Percentiles rank a stretch among this genome's conserved stretches.
phyloP scores from a whole-genome alignment of 2,113 vertebrate genomes.

The Neolamprologus variostigma region DNA sequence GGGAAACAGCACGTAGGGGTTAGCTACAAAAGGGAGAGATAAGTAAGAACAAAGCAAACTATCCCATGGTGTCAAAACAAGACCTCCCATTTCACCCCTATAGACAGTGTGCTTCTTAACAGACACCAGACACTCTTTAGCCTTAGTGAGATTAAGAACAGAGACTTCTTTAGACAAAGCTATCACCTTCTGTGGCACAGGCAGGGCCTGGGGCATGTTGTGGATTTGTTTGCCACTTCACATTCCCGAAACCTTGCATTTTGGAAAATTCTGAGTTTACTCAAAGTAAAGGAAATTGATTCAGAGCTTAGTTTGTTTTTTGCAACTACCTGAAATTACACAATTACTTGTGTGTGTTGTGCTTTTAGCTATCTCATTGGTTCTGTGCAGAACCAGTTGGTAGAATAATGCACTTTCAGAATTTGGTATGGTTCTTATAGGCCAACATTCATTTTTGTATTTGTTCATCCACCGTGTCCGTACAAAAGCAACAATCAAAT shows the following conservation, averaged over 20 bases:
- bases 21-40: slow-evolving; percentile 29
- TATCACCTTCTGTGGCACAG: slow-evolving; percentile 6
- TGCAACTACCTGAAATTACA: background rate
- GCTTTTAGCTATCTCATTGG: background rate
- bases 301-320: background rate
- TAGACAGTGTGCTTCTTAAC: slow-evolving; percentile 17
- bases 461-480: background rate
- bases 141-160: slow-evolving; percentile 21
- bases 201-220: background rate
- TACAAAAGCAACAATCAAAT: background rate
- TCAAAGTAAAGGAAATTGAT: background rate
- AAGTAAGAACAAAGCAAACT: slow-evolving; percentile 61
- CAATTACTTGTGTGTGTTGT: background rate
- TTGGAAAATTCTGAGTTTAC: background rate
- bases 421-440: background rate
- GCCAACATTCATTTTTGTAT: background rate
- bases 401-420: background rate
- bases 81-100: slow-evolving; percentile 48
- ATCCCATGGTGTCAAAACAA: slow-evolving; percentile 63
- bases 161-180: slow-evolving; percentile 51
- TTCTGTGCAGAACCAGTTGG: background rate
- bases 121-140: slow-evolving; percentile 37
- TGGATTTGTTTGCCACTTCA: background rate
- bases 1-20: background rate
- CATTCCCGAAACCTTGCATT: background rate